Conservation (phyloP, 1,140 invertebrate species). For the Neotoxoptera formosana region DNA sequence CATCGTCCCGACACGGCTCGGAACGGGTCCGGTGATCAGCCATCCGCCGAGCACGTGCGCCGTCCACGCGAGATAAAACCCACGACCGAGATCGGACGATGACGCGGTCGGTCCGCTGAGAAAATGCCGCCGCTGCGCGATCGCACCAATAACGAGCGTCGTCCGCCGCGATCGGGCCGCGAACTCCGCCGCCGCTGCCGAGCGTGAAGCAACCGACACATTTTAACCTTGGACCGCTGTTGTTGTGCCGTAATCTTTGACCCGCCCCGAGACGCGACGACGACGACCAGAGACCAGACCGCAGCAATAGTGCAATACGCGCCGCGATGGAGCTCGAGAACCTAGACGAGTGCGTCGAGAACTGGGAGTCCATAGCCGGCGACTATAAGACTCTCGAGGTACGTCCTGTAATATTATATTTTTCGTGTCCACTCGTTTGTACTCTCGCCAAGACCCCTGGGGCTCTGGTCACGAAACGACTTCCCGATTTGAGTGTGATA, state of each 20-base stretch:
- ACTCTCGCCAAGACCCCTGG: not conserved
- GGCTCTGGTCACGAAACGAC: no score
- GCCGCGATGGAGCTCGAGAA: conserved; percentile 62
- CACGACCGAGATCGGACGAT: not conserved
- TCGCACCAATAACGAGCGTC: not conserved
- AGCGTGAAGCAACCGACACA: not conserved
- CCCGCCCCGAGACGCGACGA: not conserved
- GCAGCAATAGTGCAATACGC: not conserved
- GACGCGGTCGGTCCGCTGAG: not conserved
- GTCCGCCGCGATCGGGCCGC: not conserved
- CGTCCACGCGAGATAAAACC: not conserved
- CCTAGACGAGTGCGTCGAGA: conserved; percentile 72
- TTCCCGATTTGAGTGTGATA: not conserved
- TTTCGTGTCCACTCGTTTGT: not conserved
- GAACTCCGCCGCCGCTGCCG: not conserved
- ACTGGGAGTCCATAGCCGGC: conserved; percentile 79
- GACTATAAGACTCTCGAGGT: conserved; percentile 81
- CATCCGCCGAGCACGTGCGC: not conserved
- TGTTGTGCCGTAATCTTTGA: conserved; percentile 37
- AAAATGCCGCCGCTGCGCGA: not conserved
- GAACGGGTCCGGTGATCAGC: not conserved
- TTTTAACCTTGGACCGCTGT: conserved; percentile 46
- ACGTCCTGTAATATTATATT: conserved; percentile 60
- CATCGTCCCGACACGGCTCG: not conserved
- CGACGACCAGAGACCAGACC: no score